phyloP scores from a whole-genome alignment of 2,113 vertebrate species.

The Clarias batrachus region DNA sequence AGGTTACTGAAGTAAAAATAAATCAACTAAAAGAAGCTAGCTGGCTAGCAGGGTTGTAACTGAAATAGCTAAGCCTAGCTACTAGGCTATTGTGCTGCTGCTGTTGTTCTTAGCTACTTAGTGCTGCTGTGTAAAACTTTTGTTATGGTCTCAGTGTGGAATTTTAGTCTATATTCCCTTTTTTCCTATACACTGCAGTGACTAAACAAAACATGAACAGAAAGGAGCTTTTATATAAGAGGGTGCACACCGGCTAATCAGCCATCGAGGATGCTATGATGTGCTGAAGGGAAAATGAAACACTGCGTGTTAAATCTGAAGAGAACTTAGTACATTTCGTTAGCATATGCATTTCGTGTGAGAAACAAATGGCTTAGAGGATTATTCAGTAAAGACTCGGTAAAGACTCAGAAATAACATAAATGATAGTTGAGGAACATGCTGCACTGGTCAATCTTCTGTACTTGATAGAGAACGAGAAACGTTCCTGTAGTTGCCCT shows the following conservation, averaged over 20 bases:
- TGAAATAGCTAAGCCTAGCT: too few species aligned
- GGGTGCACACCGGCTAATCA: not conserved
- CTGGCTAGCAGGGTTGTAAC: not conserved
- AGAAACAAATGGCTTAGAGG: not conserved
- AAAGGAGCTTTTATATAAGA: not conserved
- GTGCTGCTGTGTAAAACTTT: not conserved
- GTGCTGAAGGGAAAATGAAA: not conserved
- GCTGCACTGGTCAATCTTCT: not conserved
- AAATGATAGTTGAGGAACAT: not conserved
- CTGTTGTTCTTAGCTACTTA: too few species aligned
- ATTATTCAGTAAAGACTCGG: not conserved
- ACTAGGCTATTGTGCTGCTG: too few species aligned
- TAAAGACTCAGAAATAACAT: not conserved
- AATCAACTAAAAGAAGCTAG: not conserved
- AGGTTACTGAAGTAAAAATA: not conserved
- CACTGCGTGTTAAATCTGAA: not conserved
- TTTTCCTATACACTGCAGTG: not conserved
- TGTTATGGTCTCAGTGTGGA: not conserved
- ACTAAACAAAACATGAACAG: not conserved
- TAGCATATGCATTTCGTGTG: not conserved
- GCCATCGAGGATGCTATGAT: not conserved
- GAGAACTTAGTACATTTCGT: not conserved
- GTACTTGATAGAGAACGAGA: not conserved
- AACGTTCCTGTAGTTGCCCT: not conserved
- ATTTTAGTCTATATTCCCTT: not conserved